Percentiles rank a stretch among this genome's conserved stretches.
Evolutionary conservation across 2,888 invertebrate genomes (phyloP).

Genomic region (Chymomyza fuscimana): DNA sequence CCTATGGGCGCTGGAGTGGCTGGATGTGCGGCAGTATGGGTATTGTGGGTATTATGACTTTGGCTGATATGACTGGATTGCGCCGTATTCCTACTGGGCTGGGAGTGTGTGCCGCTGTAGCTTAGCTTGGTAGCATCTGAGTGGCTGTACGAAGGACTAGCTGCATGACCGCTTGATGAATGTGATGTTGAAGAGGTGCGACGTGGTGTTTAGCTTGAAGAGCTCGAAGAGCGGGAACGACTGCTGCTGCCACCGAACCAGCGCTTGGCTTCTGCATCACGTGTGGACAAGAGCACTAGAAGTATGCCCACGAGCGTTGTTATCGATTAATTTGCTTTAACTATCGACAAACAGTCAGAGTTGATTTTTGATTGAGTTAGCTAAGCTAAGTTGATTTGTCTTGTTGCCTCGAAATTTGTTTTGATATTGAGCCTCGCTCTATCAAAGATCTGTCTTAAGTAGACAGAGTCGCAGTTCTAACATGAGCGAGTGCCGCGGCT

Average conservation of each 20-base stretch:
- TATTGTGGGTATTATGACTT: slow-evolving; percentile 46
- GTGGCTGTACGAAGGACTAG: slow-evolving; percentile 36
- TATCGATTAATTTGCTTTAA: slow-evolving; percentile 4
- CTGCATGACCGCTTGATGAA: slow-evolving; percentile 19
- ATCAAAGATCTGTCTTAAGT: neutral
- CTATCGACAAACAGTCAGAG: no score
- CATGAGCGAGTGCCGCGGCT: neutral
- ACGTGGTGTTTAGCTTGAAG: slow-evolving; percentile 36
- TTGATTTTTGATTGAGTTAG: neutral
- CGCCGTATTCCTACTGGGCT: slow-evolving; percentile 16
- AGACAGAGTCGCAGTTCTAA: neutral
- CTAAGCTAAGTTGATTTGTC: neutral
- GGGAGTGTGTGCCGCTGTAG: slow-evolving; percentile 56
- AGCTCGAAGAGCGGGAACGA: slow-evolving; percentile 44
- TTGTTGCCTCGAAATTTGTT: neutral
- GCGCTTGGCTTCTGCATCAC: slow-evolving; percentile 62
- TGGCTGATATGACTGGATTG: neutral
- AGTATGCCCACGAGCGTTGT: slow-evolving; percentile 35
- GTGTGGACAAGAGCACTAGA: slow-evolving; percentile 45
- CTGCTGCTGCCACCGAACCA: slow-evolving; percentile 56
- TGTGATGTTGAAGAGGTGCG: slow-evolving; percentile 40
- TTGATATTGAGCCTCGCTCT: slow-evolving; percentile 1
- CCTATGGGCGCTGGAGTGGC: slow-evolving; percentile 66
- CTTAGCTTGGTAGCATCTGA: slow-evolving; percentile 65
- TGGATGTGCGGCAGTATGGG: slow-evolving; percentile 22